Evolutionary conservation across 1,140 invertebrate species (phyloP), one percentile per base, ranked within the genome.

Genomic region (Campoletis sonorensis): DNA sequence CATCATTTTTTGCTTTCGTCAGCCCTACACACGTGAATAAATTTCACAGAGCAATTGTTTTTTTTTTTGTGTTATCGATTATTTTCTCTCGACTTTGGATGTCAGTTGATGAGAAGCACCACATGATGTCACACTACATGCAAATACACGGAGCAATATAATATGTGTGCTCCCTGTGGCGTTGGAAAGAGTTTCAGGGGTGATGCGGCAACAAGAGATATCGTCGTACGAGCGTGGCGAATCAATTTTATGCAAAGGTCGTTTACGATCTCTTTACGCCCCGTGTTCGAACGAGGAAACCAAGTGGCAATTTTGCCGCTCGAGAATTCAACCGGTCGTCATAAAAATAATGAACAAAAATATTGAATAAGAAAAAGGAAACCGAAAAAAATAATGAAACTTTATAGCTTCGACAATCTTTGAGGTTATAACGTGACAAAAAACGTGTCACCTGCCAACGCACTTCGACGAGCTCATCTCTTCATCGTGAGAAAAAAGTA

Each of bases 161-260:
- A 70, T 70, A 70, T 33, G n/a, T 30, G 27, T 70, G 23, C 67
- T 33, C 27, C 67, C 67, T 70, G 26, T 16, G 23, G 61, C 27
- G 61, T 64, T 26, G 21, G 61, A 23, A 23, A 23, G 61, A 26
- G 61, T 45, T 45, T 45, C 40, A 64, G 23, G 61, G 61, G 4
- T 71, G 68, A n/a, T 71, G 68, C 68, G 27, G 15, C 15, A 30
- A 33, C n/a, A 37, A 40, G 45, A 61, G 18, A 72, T 26, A 76
- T 54, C 26, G 49, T 71, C 78, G 67, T 70, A 10, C 21, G 71
- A 82, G 79, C 70, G 67, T 71, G 81, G 80, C 83, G 82, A 87
- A 87, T 88, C 84, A 86, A 87, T 88, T 88, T 87, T 83, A 86
- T 85, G 83, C 84, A 81, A 84, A 77, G 75, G 81, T 86, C 86